Evolutionary conservation across 1,140 invertebrate genomes (phyloP).

Genomic region (Muscidifurax raptorellus): DNA sequence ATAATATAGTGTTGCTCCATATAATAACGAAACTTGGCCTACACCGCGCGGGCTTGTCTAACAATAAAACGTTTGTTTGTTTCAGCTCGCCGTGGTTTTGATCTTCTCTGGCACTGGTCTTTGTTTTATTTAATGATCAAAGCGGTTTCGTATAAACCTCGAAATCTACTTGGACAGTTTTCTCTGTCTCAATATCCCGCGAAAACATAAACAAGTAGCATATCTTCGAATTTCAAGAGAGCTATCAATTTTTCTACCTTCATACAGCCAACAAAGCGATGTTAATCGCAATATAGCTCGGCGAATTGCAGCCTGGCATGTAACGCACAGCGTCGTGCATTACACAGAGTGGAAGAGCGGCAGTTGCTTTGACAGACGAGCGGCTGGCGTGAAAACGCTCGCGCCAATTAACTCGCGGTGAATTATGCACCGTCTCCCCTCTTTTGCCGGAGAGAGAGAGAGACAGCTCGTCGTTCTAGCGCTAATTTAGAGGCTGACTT

Average conservation of each 20-base stretch:
- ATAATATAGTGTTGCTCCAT: not conserved
- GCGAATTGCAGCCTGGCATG: not conserved
- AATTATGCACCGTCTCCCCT: slow-evolving; percentile 64
- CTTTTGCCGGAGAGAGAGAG: not conserved
- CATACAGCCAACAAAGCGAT: not conserved
- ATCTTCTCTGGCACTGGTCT: not conserved
- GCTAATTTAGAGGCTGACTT: slow-evolving; percentile 74
- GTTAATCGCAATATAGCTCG: not conserved
- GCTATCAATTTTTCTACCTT: not conserved
- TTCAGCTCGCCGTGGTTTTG: no score
- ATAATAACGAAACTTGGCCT: not conserved
- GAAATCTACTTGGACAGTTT: not conserved
- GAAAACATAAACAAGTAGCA: no score
- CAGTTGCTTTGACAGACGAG: slow-evolving; percentile 70
- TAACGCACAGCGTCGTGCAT: not conserved
- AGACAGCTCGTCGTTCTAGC: slow-evolving; percentile 46
- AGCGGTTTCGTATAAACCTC: not conserved
- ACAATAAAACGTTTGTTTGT: not conserved
- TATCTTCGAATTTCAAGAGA: no score
- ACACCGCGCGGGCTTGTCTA: not conserved
- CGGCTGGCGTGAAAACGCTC: slow-evolving; percentile 73
- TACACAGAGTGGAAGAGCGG: slow-evolving; percentile 22
- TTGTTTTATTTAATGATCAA: not conserved
- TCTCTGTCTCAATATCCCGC: no score
- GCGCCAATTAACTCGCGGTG: slow-evolving; percentile 74